A percentile compares a stretch with the other conserved stretches of the same genome.
Evolutionary conservation across 2,888 invertebrate genomes (phyloP).

Genomic region (Trachelus stipa): DNA sequence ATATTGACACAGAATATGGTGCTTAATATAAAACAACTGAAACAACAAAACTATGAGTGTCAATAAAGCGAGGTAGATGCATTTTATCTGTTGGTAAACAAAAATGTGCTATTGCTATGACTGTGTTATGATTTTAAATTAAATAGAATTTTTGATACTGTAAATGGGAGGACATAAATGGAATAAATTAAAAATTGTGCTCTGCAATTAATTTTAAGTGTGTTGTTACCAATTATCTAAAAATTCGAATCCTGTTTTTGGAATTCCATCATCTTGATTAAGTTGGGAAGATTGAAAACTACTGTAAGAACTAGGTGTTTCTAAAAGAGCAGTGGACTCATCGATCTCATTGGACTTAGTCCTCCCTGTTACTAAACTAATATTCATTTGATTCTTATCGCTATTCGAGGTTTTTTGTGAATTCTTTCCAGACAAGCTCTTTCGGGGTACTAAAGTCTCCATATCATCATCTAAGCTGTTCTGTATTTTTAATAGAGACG

Average conservation of each 20-base stretch:
- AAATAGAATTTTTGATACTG: neutral
- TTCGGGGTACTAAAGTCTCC: slow-evolving; percentile 52
- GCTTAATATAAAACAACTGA: neutral
- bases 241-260: slow-evolving; percentile 71
- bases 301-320: slow-evolving; percentile 61
- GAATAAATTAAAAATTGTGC: neutral
- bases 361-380: slow-evolving; percentile 48
- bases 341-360: slow-evolving; percentile 54
- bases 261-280: slow-evolving; percentile 64
- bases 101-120: neutral
- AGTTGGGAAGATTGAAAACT: slow-evolving; percentile 58
- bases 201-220: neutral
- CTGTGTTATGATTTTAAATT: neutral
- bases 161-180: neutral
- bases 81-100: neutral
- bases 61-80: neutral
- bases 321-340: slow-evolving; percentile 57
- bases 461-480: slow-evolving; percentile 50
- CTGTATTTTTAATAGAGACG: slow-evolving; percentile 54
- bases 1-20: neutral
- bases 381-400: slow-evolving; percentile 52
- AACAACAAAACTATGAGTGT: neutral
- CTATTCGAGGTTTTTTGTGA: slow-evolving; percentile 30
- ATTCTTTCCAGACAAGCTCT: slow-evolving; percentile 26
- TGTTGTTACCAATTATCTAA: slow-evolving; percentile 69